Conservation (phyloP, 2,888 invertebrate species). For the Nymphalis c-album region DNA sequence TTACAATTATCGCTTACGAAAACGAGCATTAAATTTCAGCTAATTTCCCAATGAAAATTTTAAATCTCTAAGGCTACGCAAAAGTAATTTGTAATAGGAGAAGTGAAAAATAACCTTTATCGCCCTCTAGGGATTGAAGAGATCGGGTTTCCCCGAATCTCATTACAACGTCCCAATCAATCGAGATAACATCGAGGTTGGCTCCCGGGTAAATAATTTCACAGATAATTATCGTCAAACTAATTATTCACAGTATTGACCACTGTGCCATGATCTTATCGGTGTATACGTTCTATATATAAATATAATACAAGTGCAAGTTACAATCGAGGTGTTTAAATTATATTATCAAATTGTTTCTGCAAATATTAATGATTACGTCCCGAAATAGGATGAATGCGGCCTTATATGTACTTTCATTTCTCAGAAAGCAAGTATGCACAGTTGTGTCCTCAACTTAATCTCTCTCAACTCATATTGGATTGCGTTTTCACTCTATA, state of each 20-base stretch:
- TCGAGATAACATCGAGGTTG: slow-evolving; percentile 10
- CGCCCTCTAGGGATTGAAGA: slow-evolving; percentile 4
- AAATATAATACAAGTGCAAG: too few relatives aligned
- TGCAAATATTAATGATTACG: too few relatives aligned
- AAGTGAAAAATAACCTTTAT: slow-evolving; percentile 4
- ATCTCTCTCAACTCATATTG: too few relatives aligned
- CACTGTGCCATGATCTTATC: too few relatives aligned
- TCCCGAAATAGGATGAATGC: too few relatives aligned
- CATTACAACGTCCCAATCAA: slow-evolving; percentile 2
- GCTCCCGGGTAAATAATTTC: not conserved
- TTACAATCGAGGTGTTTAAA: too few relatives aligned
- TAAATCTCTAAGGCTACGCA: not conserved
- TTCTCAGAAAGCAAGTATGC: too few relatives aligned
- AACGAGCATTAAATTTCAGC: slow-evolving; percentile 1
- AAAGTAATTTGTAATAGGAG: slow-evolving; percentile 8
- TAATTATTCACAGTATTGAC: not conserved
- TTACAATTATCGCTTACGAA: not conserved
- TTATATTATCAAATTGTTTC: too few relatives aligned
- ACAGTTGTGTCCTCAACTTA: too few relatives aligned
- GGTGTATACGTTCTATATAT: too few relatives aligned
- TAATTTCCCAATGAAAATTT: slow-evolving; percentile 6
- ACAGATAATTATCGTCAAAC: not conserved
- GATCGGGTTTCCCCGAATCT: slow-evolving; percentile 14
- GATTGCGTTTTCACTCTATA: too few relatives aligned
- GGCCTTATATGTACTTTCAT: too few relatives aligned